phyloP scores from a whole-genome alignment of 2,113 vertebrate species.

The Ameiurus melas region DNA sequence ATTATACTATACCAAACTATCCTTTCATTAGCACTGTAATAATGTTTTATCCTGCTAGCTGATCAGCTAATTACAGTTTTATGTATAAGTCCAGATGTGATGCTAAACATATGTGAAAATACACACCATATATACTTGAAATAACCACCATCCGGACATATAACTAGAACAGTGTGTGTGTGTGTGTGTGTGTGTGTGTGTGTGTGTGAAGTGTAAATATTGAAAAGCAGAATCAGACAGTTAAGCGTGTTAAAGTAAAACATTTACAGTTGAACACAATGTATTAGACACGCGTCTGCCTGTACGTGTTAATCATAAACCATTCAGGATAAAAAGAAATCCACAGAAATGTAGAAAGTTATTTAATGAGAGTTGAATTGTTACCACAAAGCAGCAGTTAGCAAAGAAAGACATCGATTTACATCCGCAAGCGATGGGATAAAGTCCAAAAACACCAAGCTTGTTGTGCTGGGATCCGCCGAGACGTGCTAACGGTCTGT shows the following conservation, averaged over 20 bases:
- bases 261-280: conserved; percentile 6
- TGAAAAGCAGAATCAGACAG: background rate
- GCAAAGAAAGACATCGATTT: background rate
- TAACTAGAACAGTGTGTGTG: background rate
- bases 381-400: conserved; percentile 2
- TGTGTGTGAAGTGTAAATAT: background rate
- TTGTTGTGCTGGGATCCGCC: background rate
- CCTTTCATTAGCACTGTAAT: background rate
- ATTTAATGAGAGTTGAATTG: conserved; percentile 64
- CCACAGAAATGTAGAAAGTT: conserved; percentile 44
- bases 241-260: background rate
- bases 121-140: background rate
- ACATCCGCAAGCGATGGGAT: background rate
- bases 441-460: background rate
- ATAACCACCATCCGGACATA: background rate
- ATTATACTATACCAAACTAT: too few species aligned
- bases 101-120: background rate
- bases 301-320: conserved; percentile 3
- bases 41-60: background rate
- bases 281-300: background rate
- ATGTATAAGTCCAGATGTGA: background rate
- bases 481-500: background rate
- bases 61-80: background rate
- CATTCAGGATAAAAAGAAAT: background rate
- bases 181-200: conserved; percentile 16